A percentile compares a stretch with the other conserved stretches of the same genome.
These are phyloP conservation scores for Alethe diademata DNA, from an alignment of 2,113 vertebrate genomes.

Conservation along the genomic window DNA sequence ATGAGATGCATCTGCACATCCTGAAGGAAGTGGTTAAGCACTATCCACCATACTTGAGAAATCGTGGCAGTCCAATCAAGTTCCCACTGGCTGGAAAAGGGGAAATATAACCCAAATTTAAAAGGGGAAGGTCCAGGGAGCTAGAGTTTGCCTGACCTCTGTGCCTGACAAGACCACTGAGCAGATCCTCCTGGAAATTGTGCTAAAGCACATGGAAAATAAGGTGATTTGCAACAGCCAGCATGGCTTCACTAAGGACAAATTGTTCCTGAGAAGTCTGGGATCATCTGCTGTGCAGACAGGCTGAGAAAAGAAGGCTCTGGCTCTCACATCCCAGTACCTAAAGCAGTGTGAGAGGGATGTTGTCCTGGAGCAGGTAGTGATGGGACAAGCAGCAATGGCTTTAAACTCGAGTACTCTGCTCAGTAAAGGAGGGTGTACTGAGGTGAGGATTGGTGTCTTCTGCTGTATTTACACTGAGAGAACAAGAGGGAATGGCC, in stretches of 20 bases:
- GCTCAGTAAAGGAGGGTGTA: neutral
- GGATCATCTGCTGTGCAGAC: neutral
- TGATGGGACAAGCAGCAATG: neutral
- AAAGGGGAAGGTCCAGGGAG: too few relatives aligned
- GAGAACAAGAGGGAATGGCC: neutral
- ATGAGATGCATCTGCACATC: neutral
- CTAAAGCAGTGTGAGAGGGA: neutral
- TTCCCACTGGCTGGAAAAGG: neutral
- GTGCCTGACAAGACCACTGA: neutral
- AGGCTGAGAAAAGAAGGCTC: neutral
- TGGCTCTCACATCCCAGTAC: neutral
- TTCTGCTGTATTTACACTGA: neutral
- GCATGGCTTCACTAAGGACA: neutral
- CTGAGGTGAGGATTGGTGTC: accelerated
- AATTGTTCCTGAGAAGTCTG: neutral
- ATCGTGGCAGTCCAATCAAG: neutral
- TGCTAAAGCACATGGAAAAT: neutral
- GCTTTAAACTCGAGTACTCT: neutral
- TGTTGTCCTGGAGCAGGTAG: neutral
- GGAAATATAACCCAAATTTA: neutral
- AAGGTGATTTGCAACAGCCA: neutral
- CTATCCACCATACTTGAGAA: neutral
- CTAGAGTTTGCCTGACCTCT: neutral
- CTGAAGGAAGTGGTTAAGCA: neutral
- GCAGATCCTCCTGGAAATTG: neutral